Percentiles rank a stretch among this genome's conserved stretches.
phyloP scores from a whole-genome alignment of 2,797 vertebrate genomes.

The Percopsis omiscomaycus region DNA sequence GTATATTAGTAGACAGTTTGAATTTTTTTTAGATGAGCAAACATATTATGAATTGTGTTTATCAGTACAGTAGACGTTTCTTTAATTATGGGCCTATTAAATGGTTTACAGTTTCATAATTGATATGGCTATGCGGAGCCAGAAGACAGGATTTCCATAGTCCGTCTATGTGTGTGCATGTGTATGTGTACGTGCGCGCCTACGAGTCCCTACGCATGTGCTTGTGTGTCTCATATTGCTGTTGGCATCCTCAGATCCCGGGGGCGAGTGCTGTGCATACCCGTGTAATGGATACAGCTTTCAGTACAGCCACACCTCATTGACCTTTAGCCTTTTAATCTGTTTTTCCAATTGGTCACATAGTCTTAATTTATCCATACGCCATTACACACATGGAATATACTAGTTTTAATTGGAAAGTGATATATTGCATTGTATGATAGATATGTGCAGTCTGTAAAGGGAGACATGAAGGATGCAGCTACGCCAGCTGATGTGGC shows the following conservation, averaged over 20 bases:
- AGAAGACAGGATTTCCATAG: constrained; percentile 30
- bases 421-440: constrained; percentile 36
- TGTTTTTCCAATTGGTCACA: constrained; percentile 71
- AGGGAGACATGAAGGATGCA: background rate
- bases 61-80: constrained; percentile 1
- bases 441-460: constrained; percentile 13
- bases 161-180: constrained; percentile 6
- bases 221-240: constrained; percentile 59
- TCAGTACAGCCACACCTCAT: constrained; percentile 64
- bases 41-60: too few species aligned
- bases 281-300: constrained; percentile 66
- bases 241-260: constrained; percentile 58
- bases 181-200: constrained; percentile 8
- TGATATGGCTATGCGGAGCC: constrained; percentile 21
- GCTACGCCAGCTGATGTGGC: background rate
- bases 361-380: constrained; percentile 50
- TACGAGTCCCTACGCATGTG: background rate
- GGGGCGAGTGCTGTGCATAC: constrained; percentile 42
- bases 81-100: constrained; percentile 25
- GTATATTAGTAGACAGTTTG: background rate
- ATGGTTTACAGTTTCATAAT: constrained; percentile 12
- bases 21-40: background rate
- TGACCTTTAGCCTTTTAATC: constrained; percentile 70
- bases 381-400: constrained; percentile 19
- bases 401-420: constrained; percentile 50